These are phyloP conservation scores for Petrosia ficiformis DNA, from an alignment of 37 sponge, comb jelly and placozoan genomes.

Conservation along the genomic window DNA sequence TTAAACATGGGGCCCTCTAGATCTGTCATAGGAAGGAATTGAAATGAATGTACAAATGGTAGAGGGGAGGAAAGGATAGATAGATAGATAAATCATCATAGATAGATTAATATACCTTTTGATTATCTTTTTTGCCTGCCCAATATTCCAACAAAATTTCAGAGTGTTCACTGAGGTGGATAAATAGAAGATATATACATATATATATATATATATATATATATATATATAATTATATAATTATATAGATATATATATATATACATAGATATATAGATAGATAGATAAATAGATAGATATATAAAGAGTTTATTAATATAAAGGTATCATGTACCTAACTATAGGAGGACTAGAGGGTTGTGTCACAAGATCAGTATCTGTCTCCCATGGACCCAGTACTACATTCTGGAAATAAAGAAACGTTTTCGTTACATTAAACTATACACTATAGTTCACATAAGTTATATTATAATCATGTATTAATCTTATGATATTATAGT, in stretches of 20 bases:
- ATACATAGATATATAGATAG: no score
- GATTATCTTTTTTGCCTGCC: constrained; percentile 24
- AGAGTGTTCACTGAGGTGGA: constrained; percentile 5
- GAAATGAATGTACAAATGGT: no score
- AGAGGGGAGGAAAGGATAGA: no score
- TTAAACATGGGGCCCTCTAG: no score
- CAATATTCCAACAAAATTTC: constrained; percentile 58
- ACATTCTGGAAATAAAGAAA: background rate
- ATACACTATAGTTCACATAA: no score
- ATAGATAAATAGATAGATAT: no score
- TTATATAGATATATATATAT: no score
- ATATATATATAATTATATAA: background rate
- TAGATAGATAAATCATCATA: background rate
- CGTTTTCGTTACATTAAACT: background rate
- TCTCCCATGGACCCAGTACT: constrained; percentile 1
- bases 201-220: background rate
- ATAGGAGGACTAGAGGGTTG: background rate
- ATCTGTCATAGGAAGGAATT: no score
- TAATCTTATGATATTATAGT: no score
- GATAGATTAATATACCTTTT: constrained; percentile 19
- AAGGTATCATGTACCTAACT: no score
- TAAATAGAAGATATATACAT: background rate
- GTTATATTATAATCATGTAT: no score
- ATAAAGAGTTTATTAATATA: background rate
- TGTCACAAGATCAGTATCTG: background rate